Evolutionary conservation across 2,113 vertebrate genomes (phyloP), one percentile per base, ranked within the genome.

Genomic region (Odontophorus gujanensis): DNA sequence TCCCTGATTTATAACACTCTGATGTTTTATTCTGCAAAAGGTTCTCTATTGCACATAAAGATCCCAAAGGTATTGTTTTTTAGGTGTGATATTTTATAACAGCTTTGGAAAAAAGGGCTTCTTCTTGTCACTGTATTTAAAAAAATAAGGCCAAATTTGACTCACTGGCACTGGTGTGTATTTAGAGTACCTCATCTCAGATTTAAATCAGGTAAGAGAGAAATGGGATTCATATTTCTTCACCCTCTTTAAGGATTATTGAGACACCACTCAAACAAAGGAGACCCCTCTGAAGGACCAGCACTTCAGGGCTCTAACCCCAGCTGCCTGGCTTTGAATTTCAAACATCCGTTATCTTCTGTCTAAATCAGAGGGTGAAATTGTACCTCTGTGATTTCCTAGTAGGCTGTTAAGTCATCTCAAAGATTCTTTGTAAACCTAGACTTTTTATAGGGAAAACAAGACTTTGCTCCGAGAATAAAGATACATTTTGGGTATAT

Each of bases 1-100:
- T 90, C 69, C 83, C 83, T 92, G 73, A 94, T 87, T 80, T 93
- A 71, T 82, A 92, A 32, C 22, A 69, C 26, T 38, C 43, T 55
- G 59, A 62, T 4, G 6, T 77, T 94, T 86, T 65, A 40, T 71
- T 82, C 61, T 87, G 11, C 13, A 79, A 76, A 76, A 85, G 19
- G 6, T 67, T 87, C 32, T 91, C 38, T 79, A 40, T 71, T 91
- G 84, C 71, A 72, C 42, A 57, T 48, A 82, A 85, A 53, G 34
- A 5, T 18, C 62, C 76, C 51, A 25, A 73, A 72, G 28, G 57
- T 47, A 51, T 7, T 66, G 38, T 38, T 16, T 50, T 72, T 89
- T 87, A 67, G 19, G 30, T 67, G 14, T 36, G 26, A 69, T 81
- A 67, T 83, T 82, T 87, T 83, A 36, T 42, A 83, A 50, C 4